Percentiles rank a stretch among this genome's conserved stretches.
Evolutionary conservation across 1,140 invertebrate species (phyloP).

Genomic region (Cotesia typhae): DNA sequence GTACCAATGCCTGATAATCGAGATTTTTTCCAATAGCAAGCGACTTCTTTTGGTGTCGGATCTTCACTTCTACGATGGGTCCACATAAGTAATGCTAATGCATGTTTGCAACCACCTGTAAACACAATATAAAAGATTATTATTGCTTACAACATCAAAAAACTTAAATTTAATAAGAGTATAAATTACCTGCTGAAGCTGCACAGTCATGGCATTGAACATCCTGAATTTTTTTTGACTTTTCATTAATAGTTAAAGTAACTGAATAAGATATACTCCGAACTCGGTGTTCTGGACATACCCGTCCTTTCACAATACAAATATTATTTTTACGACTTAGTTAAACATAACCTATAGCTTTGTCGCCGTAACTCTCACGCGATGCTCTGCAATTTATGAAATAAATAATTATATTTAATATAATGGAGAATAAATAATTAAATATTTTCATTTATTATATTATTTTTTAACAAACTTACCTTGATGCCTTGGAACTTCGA

Average conservation of each 20-base stretch:
- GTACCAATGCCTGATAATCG: conserved; percentile 40
- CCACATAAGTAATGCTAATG: conserved; percentile 46
- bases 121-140: neutral
- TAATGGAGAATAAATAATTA: neutral
- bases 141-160: neutral
- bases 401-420: neutral
- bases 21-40: conserved; percentile 54
- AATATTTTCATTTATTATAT: neutral
- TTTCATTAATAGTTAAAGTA: conserved; percentile 34
- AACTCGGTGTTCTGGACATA: conserved; percentile 8
- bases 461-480: neutral
- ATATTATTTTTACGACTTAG: neutral
- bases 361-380: conserved; percentile 1
- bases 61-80: conserved; percentile 48
- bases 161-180: neutral
- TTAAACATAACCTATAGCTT: conserved; percentile 19
- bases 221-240: conserved; percentile 35
- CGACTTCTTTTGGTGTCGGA: conserved; percentile 41
- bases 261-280: neutral
- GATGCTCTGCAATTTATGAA: neutral
- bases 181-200: neutral
- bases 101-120: conserved; percentile 47
- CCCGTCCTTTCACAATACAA: neutral
- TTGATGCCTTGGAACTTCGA: conserved; percentile 6
- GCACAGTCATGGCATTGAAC: conserved; percentile 32